These are phyloP conservation scores for Dipus sagitta DNA, from an alignment of 2,797 vertebrate genomes.

Conservation along the genomic window DNA sequence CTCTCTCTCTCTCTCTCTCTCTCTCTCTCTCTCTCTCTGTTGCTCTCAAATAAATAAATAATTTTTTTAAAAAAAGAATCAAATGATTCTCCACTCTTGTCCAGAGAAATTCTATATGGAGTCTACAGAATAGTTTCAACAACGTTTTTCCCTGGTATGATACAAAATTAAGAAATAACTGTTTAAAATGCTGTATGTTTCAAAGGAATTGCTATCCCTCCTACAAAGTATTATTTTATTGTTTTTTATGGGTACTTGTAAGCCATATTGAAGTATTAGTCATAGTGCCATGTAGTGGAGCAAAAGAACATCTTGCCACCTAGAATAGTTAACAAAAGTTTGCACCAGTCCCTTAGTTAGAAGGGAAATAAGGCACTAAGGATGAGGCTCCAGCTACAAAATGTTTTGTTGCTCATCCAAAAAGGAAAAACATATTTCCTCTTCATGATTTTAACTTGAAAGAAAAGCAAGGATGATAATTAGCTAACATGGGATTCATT, in stretches of 20 bases:
- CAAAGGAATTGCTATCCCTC: not conserved
- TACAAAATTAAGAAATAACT: not conserved
- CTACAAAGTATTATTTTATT: constrained; percentile 8
- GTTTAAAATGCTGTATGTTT: constrained; percentile 20
- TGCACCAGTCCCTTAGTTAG: constrained; percentile 15
- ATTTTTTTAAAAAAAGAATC: too few relatives aligned
- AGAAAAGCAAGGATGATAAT: constrained; percentile 8
- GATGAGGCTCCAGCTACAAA: not conserved
- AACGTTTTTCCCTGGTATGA: not conserved
- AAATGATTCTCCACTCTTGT: constrained; percentile 12
- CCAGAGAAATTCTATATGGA: not conserved
- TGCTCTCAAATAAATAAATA: too few relatives aligned
- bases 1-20: too few relatives aligned
- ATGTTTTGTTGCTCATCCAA: not conserved
- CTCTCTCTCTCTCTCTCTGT: too few relatives aligned
- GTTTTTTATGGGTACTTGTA: not conserved
- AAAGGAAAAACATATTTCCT: not conserved
- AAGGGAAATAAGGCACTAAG: not conserved
- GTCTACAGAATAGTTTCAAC: constrained; percentile 12
- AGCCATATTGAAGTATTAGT: constrained; percentile 63
- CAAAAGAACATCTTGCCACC: constrained; percentile 2
- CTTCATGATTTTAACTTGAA: not conserved
- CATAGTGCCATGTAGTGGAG: not conserved
- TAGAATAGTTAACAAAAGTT: not conserved
- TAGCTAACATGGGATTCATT: constrained; percentile 1